phyloP scores from a whole-genome alignment of 1,140 invertebrate genomes.

The Philaenus spumarius region DNA sequence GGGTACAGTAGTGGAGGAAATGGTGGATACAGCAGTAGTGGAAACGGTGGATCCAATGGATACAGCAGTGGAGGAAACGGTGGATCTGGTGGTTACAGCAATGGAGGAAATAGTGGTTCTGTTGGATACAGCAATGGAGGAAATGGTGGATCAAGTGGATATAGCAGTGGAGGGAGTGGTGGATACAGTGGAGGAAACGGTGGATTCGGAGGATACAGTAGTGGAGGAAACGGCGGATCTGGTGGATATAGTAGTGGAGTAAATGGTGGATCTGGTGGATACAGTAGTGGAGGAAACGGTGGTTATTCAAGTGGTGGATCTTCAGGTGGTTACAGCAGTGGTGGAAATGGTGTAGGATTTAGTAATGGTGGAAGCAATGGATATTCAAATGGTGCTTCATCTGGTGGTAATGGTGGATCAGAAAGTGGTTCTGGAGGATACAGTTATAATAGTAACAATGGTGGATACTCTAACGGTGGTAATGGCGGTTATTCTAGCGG shows the following conservation, averaged over 20 bases:
- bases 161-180: constrained; percentile 6
- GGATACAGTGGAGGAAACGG: neutral
- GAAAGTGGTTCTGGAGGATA: neutral
- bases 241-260: neutral
- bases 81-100: neutral
- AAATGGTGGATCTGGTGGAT: neutral
- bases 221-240: neutral
- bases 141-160: neutral
- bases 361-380: neutral
- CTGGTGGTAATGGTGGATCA: constrained; percentile 14
- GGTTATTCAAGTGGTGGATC: too few species aligned
- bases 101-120: neutral
- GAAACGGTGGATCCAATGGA: neutral
- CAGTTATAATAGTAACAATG: neutral
- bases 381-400: too few species aligned
- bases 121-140: neutral
- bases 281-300: too few species aligned
- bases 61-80: neutral
- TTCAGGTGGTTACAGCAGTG: too few species aligned
- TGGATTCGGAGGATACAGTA: neutral
- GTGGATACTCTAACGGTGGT: too few species aligned
- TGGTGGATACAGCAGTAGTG: constrained; percentile 1
- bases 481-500: too few species aligned
- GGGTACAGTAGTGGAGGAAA: constrained; percentile 1
- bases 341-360: too few species aligned